Conservation (phyloP, 2,888 invertebrate species). For the Mongoloraphidia duomilia region DNA sequence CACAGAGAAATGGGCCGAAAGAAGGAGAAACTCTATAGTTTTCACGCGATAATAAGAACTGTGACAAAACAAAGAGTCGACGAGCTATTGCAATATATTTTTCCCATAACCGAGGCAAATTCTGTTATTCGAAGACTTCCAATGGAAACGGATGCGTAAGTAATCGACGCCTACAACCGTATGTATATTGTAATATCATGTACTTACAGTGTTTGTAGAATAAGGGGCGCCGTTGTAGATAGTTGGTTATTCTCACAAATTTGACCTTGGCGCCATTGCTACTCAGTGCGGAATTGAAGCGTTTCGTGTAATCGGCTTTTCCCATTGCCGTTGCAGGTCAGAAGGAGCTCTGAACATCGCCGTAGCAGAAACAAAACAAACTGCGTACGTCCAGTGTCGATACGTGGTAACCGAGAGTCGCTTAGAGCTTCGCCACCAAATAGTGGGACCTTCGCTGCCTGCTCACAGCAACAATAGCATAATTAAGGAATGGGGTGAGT, state of each 20-base stretch:
- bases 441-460: conserved; percentile 73
- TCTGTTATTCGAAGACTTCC: neutral
- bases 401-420: conserved; percentile 63
- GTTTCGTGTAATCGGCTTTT: too few relatives aligned
- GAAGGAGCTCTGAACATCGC: conserved; percentile 26
- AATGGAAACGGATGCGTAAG: too few relatives aligned
- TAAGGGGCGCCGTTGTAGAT: too few relatives aligned
- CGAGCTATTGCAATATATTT: conserved; percentile 51
- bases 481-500: conserved; percentile 48
- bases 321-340: conserved; percentile 13
- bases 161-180: too few relatives aligned
- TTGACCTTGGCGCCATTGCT: too few relatives aligned
- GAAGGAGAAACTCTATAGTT: conserved; percentile 34
- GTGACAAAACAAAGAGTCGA: conserved; percentile 40
- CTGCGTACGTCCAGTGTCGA: conserved; percentile 63
- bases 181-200: too few relatives aligned
- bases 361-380: conserved; percentile 57
- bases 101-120: conserved; percentile 45
- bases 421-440: conserved; percentile 54
- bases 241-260: too few relatives aligned
- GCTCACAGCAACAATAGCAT: conserved; percentile 72
- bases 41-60: conserved; percentile 40
- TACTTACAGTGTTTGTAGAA: too few relatives aligned
- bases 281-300: too few relatives aligned
- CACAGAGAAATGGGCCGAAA: conserved; percentile 27